phyloP scores from a whole-genome alignment of 2,888 invertebrate species.

The Hydroisotoma schaefferi region DNA sequence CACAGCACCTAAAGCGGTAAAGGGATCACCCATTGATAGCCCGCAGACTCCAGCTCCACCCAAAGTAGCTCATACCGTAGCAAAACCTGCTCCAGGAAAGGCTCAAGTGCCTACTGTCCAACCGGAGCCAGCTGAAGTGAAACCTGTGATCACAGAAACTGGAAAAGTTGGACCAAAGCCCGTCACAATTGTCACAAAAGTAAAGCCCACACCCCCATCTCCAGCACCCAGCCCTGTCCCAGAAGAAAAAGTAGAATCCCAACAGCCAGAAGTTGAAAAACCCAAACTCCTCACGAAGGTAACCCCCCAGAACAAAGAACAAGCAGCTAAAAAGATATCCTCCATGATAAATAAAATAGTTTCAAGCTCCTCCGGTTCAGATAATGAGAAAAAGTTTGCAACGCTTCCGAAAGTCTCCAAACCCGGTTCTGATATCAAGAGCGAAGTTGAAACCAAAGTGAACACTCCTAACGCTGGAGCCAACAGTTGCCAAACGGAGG shows the following conservation, averaged over 20 bases:
- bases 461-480: slow-evolving; percentile 16
- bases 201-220: slow-evolving; percentile 27
- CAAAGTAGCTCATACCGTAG: neutral
- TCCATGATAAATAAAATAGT: slow-evolving; percentile 44
- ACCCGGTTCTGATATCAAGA: slow-evolving; percentile 38
- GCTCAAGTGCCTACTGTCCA: slow-evolving; percentile 56
- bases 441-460: neutral
- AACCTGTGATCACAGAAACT: slow-evolving; percentile 40
- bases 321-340: slow-evolving; percentile 44
- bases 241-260: slow-evolving; percentile 13
- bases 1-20: slow-evolving; percentile 1
- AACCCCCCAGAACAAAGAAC: slow-evolving; percentile 37
- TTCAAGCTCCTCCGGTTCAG: slow-evolving; percentile 28
- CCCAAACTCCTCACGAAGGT: slow-evolving; percentile 20
- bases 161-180: slow-evolving; percentile 37
- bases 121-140: slow-evolving; percentile 52
- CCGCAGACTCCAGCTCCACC: neutral
- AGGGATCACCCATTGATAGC: neutral
- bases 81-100: slow-evolving; percentile 51
- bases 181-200: slow-evolving; percentile 41
- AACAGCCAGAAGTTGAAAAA: slow-evolving; percentile 20
- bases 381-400: slow-evolving; percentile 27
- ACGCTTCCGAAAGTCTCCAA: slow-evolving; percentile 43
- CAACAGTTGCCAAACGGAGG: slow-evolving; percentile 58
- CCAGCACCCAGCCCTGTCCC: slow-evolving; percentile 11